Evolutionary conservation across 2,797 vertebrate species (phyloP).

Genomic region (Momotus momota): DNA sequence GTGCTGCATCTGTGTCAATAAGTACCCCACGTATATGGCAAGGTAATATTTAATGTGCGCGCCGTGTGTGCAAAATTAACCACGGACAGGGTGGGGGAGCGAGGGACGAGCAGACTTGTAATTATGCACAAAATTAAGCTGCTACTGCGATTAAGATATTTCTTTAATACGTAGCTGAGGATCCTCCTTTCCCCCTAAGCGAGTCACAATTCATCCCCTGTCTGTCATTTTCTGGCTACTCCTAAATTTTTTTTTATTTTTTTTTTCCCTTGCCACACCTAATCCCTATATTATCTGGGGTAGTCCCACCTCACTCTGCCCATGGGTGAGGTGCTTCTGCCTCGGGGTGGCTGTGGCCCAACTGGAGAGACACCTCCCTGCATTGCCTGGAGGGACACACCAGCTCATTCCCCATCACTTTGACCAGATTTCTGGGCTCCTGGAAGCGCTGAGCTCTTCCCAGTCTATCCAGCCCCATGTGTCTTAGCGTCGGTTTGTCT

Average conservation of each 20-base stretch:
- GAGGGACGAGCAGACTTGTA: conserved; percentile 54
- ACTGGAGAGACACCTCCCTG: background rate
- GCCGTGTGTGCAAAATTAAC: conserved; percentile 76
- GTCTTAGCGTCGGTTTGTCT: fast-evolving
- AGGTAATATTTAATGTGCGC: conserved; percentile 74
- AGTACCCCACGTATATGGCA: conserved; percentile 77
- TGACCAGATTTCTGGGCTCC: background rate
- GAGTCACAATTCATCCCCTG: conserved; percentile 37
- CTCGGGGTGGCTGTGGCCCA: background rate
- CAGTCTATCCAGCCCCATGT: fast-evolving
- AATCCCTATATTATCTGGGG: background rate
- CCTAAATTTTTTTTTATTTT: background rate
- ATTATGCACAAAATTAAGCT: conserved; percentile 64
- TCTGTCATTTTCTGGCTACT: background rate
- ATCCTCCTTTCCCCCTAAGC: background rate
- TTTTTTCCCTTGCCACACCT: background rate
- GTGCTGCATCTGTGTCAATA: conserved; percentile 89
- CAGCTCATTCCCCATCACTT: background rate
- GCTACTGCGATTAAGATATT: conserved; percentile 55
- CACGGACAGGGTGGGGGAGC: conserved; percentile 43
- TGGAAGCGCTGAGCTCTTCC: background rate
- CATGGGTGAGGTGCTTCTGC: background rate
- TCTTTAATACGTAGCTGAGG: conserved; percentile 15
- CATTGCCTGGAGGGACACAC: background rate
- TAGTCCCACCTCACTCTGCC: background rate